Base-by-base conservation (phyloP, 2,797 vertebrate genomes). In the Anguilla marmorata region DNA sequence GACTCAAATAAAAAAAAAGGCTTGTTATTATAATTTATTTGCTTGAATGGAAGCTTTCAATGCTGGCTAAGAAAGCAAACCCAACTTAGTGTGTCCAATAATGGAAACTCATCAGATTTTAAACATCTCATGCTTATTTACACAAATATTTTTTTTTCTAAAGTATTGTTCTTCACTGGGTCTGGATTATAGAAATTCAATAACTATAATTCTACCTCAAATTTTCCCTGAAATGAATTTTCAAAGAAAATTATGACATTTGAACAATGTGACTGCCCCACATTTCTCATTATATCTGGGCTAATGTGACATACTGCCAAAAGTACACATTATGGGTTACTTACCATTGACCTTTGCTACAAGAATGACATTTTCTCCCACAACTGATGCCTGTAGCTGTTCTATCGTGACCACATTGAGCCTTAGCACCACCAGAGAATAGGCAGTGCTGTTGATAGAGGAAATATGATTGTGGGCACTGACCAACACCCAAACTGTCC, bases 381-480 rank as follows among this genome's bases (percentile, higher is more conserved):
- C 85, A 24, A 90, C 66, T 83, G 92, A 90, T 74, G 89, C 88
- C 89, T 89, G 85, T 50, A 87, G 87, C 85, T 85, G 52, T 88
- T 90, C 91, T 79, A 85, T 54, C 88, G 19, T 85, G 69, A 86
- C 87, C 56, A 88, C 89, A 63, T 90, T 86, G 27, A 88, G 37
- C 83, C 93, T 90, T 92, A 92, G 89, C 58, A 93, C 92, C 60
- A 87, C 79, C 33, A 92, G 45, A 3, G 89, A 85, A 72, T 27
- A 80, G 3, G 41, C 16, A 3, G 85, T 90, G 83, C 89, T 91
- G 56, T 89, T 93, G 80, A 85, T 89, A 89, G 88, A 91, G 90
- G 91, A 94, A 87, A 93, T 90, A 87, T 5, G 85, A 82, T 92
- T 94, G 66, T 91, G 84, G 79, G 91, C 92, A 85, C 2, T 89